Evolutionary conservation across 1,140 invertebrate species (phyloP).

Genomic region (Lamellibrachia luymesi): DNA sequence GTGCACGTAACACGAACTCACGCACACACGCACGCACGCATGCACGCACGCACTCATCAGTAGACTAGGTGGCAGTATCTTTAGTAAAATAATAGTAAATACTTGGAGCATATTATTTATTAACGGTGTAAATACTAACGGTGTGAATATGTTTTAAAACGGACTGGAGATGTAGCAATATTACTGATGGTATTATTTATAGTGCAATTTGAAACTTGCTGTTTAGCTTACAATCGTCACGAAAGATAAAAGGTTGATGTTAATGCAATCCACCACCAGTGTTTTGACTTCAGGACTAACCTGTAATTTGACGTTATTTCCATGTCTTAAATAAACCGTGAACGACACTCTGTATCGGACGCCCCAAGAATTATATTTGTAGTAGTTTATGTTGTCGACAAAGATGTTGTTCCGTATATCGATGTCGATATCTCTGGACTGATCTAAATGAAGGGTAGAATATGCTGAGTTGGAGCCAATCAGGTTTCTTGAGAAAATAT

Average conservation of each 20-base stretch:
- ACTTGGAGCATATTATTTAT: no score
- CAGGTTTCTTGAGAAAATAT: background rate
- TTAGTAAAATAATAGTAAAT: no score
- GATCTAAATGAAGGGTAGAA: background rate
- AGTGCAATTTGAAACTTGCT: no score
- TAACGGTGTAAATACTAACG: no score
- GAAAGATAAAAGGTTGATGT: background rate
- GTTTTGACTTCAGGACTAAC: background rate
- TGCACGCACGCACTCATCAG: no score
- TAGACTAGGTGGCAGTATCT: no score
- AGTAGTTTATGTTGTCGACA: background rate
- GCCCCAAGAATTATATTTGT: background rate
- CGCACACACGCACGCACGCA: no score
- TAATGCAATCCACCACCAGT: no score
- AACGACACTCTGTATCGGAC: background rate
- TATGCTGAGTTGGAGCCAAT: background rate
- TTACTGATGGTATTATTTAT: no score
- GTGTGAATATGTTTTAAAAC: no score
- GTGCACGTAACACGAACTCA: no score
- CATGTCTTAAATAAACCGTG: background rate
- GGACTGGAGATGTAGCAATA: no score
- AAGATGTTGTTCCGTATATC: background rate
- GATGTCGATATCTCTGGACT: background rate
- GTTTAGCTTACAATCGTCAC: background rate
- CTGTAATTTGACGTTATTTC: background rate